Percentiles rank a stretch among this genome's conserved stretches.
Evolutionary conservation across 2,113 vertebrate genomes (phyloP).

Genomic region (Ginglymostoma cirratum): DNA sequence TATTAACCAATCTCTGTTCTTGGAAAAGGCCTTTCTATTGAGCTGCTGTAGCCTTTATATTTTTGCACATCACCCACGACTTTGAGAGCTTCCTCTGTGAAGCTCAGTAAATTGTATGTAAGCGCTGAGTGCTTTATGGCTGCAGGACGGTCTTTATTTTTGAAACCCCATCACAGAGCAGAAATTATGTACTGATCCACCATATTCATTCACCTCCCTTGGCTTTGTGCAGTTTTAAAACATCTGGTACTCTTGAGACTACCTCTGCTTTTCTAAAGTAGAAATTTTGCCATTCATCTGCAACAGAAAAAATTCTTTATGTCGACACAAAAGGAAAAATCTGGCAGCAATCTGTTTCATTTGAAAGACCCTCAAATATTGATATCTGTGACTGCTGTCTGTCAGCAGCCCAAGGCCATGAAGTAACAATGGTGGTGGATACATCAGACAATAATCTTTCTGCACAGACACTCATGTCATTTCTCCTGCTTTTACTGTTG

Average conservation of each 20-base stretch:
- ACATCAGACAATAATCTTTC: constrained; percentile 2
- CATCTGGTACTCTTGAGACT: neutral
- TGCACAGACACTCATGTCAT: neutral
- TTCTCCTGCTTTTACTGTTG: neutral
- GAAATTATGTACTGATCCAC: neutral
- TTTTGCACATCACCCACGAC: neutral
- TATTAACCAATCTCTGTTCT: neutral
- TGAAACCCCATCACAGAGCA: neutral
- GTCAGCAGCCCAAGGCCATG: neutral
- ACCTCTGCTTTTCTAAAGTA: neutral
- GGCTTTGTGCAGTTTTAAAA: neutral
- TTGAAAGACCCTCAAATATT: constrained; percentile 12
- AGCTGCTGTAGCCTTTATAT: neutral
- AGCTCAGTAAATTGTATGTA: neutral
- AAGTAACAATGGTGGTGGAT: neutral
- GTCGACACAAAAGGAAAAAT: neutral
- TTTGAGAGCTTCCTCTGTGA: neutral
- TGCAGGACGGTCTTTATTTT: neutral
- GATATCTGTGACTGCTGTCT: neutral
- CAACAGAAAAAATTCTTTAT: neutral
- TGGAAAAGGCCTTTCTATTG: neutral
- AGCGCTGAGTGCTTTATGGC: neutral
- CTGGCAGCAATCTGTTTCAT: constrained; percentile 13
- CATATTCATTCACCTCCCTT: neutral
- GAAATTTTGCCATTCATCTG: neutral